Conservation (phyloP, 2,888 invertebrate genomes). For the Bhutanitis thaidina region DNA sequence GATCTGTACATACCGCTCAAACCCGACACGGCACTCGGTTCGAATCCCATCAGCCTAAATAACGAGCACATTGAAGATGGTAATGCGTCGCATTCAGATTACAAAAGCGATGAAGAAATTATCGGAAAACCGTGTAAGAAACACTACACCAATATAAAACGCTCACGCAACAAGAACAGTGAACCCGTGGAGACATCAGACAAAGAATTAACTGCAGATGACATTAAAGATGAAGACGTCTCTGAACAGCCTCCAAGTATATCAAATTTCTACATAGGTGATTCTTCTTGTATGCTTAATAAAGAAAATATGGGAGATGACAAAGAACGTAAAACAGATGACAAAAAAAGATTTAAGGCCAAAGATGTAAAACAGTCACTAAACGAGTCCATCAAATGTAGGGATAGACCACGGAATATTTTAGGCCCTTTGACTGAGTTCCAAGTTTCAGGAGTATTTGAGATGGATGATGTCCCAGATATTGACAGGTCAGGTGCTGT, state of each 20-base stretch:
- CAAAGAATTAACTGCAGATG: slow-evolving; percentile 40
- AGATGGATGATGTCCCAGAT: slow-evolving; percentile 32
- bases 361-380: slow-evolving; percentile 62
- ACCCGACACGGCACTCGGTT: slow-evolving; percentile 28
- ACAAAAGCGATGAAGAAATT: slow-evolving; percentile 35
- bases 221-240: slow-evolving; percentile 58
- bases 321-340: slow-evolving; percentile 21
- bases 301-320: slow-evolving; percentile 19
- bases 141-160: slow-evolving; percentile 65
- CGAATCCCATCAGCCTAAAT: slow-evolving; percentile 30
- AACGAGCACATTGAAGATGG: slow-evolving; percentile 30
- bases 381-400: slow-evolving; percentile 56
- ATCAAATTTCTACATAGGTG: slow-evolving; percentile 59
- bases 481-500: slow-evolving; percentile 60
- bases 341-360: slow-evolving; percentile 35
- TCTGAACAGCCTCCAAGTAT: slow-evolving; percentile 35
- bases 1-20: slow-evolving; percentile 55
- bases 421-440: slow-evolving; percentile 45
- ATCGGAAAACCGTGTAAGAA: slow-evolving; percentile 52
- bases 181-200: slow-evolving; percentile 22
- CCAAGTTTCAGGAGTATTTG: slow-evolving; percentile 42
- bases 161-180: slow-evolving; percentile 39
- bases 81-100: slow-evolving; percentile 1
- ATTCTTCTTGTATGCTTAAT: slow-evolving; percentile 29
- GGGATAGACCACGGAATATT: slow-evolving; percentile 44